Evolutionary conservation across 2,113 vertebrate species (phyloP).

Genomic region (Hipposideros armiger): DNA sequence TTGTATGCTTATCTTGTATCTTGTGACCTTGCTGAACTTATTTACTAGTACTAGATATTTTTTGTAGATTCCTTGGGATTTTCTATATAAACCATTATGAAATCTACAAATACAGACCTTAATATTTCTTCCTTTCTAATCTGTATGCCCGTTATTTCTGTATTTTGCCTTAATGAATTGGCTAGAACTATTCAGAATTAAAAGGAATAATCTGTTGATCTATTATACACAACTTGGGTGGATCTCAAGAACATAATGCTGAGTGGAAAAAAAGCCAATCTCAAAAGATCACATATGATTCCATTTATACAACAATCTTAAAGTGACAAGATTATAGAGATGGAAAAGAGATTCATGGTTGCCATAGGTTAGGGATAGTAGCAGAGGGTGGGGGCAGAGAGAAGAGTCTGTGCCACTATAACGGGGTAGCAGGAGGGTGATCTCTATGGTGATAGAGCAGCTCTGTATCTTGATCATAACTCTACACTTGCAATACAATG

Average conservation of each 20-base stretch:
- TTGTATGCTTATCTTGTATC: background rate
- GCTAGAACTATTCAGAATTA: background rate
- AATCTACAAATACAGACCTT: background rate
- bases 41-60: background rate
- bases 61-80: background rate
- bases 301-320: background rate
- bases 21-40: background rate
- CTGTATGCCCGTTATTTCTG: background rate
- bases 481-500: background rate
- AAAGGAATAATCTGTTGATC: background rate
- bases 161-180: background rate
- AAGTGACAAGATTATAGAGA: background rate
- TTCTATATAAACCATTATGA: background rate
- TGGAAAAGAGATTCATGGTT: background rate
- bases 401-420: background rate
- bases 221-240: background rate
- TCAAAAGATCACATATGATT: background rate
- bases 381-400: background rate
- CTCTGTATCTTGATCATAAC: background rate
- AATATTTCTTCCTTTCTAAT: background rate
- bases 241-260: background rate
- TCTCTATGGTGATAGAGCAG: background rate
- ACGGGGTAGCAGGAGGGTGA: no score
- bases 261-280: background rate
- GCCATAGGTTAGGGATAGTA: background rate